Percentiles rank a stretch among this genome's conserved stretches.
Conservation (phyloP, 2,113 vertebrate genomes). For the Casuarius casuarius region DNA sequence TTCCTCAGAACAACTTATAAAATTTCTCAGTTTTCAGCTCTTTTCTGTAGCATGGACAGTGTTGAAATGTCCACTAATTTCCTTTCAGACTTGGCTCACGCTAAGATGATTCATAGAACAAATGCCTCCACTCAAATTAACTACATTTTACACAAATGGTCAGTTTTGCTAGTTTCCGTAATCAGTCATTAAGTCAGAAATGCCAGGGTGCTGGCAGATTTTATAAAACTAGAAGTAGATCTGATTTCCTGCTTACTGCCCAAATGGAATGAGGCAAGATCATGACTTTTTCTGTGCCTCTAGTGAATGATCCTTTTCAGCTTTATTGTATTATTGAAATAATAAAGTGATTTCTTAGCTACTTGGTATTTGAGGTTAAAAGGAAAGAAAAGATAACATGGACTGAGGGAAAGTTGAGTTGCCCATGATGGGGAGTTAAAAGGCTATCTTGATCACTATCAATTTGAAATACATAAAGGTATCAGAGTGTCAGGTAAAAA, state of each 20-base stretch:
- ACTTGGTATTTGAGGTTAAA: background rate
- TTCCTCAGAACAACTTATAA: background rate
- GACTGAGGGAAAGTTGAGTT: background rate
- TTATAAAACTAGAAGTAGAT: background rate
- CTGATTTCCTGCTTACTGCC: background rate
- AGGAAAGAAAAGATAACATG: background rate
- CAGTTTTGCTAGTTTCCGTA: background rate
- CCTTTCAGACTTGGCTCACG: background rate
- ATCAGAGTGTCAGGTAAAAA: background rate
- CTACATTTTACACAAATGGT: constrained; percentile 27
- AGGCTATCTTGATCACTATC: background rate
- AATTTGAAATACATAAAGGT: background rate
- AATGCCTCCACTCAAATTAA: background rate
- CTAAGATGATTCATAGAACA: background rate
- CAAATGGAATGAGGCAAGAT: background rate
- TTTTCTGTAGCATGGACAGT: background rate
- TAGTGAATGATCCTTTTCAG: background rate
- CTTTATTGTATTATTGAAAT: background rate
- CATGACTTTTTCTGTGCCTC: background rate
- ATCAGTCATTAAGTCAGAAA: constrained; percentile 21
- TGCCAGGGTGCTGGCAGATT: background rate
- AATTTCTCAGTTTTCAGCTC: background rate
- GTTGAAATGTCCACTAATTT: constrained; percentile 2
- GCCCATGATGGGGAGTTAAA: background rate
- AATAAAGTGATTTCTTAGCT: background rate